A percentile compares a stretch with the other conserved stretches of the same genome.
These are phyloP conservation scores for Seriola rivoliana DNA, from an alignment of 2,113 vertebrate species.

Conservation along the genomic window DNA sequence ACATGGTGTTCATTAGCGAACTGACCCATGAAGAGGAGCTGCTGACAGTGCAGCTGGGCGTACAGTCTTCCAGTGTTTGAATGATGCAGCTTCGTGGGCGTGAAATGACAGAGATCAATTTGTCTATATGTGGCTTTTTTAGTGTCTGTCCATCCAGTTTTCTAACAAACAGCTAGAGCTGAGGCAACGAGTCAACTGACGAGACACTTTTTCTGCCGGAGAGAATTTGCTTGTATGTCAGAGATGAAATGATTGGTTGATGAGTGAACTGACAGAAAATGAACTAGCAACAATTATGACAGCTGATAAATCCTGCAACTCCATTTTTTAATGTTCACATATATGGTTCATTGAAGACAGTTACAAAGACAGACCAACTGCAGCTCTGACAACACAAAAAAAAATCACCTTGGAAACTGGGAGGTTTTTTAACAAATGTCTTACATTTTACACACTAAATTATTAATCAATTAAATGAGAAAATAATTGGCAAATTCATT, in stretches of 20 bases:
- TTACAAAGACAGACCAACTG: neutral
- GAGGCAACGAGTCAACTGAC: no score
- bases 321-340: no score
- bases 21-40: slow-evolving; percentile 36
- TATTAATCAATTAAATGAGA: neutral
- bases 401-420: no score
- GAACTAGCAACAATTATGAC: no score
- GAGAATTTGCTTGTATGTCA: no score
- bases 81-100: neutral
- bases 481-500: neutral
- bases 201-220: no score
- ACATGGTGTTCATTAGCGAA: slow-evolving; percentile 38
- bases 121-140: neutral
- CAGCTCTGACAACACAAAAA: neutral
- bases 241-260: no score
- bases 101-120: neutral
- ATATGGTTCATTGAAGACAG: neutral
- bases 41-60: slow-evolving; percentile 32
- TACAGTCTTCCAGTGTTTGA: neutral
- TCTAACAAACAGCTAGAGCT: no score
- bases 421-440: neutral
- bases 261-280: no score
- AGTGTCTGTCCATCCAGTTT: neutral
- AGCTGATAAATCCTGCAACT: no score
- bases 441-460: neutral